Conservation (phyloP, 2,888 invertebrate species). For the Ariolimax columbianus region DNA sequence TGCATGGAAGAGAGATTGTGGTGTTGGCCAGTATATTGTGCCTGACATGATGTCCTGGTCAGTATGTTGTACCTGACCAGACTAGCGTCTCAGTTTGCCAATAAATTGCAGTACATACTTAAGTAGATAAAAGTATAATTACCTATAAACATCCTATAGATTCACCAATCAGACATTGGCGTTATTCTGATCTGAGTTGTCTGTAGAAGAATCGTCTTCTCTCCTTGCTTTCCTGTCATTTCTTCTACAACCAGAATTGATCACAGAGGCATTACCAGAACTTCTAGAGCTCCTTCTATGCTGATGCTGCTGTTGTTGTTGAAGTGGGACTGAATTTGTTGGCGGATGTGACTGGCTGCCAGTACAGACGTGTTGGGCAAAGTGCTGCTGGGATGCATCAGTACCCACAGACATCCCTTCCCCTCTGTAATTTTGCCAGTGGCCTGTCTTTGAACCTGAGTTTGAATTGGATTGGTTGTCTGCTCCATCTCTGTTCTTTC, state of each 20-base stretch:
- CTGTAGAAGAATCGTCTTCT: not conserved
- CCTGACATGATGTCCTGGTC: too few species aligned
- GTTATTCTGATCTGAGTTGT: slow-evolving; percentile 37
- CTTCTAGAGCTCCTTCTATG: slow-evolving; percentile 21
- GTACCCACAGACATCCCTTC: not conserved
- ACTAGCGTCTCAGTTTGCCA: too few species aligned
- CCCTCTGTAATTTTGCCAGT: not conserved
- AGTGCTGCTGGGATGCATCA: not conserved
- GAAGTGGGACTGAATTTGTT: slow-evolving; percentile 15
- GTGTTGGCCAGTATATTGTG: too few species aligned
- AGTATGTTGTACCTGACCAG: too few species aligned
- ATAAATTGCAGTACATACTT: too few species aligned
- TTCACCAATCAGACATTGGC: slow-evolving; percentile 27
- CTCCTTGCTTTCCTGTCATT: slow-evolving; percentile 6
- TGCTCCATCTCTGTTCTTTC: slow-evolving; percentile 67
- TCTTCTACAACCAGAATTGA: slow-evolving; percentile 5
- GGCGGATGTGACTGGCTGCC: slow-evolving; percentile 22
- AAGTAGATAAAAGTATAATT: not conserved
- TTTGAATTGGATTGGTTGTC: slow-evolving; percentile 53
- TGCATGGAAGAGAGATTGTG: too few species aligned
- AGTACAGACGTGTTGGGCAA: slow-evolving; percentile 4
- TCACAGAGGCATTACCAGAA: slow-evolving; percentile 3
- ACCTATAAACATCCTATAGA: not conserved
- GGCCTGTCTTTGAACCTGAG: slow-evolving; percentile 61
- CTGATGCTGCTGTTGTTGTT: slow-evolving; percentile 17